Conservation (phyloP, 1,140 invertebrate genomes). For the Oryzaephilus surinamensis region DNA sequence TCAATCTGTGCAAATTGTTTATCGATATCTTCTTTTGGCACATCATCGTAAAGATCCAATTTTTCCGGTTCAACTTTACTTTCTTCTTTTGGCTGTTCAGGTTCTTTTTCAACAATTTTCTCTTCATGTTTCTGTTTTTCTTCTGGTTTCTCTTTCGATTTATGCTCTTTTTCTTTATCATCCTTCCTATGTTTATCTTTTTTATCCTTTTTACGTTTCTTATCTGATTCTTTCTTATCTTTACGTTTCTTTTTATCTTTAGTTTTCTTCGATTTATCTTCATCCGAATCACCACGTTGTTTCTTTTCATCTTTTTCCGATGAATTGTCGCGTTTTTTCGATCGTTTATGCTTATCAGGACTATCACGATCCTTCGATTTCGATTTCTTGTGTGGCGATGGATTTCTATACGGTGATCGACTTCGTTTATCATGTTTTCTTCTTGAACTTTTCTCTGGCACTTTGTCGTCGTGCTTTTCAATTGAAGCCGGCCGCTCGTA, state of each 20-base stretch:
- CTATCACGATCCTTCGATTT: conserved; percentile 33
- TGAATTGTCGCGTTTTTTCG: conserved; percentile 12
- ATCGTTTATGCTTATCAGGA: conserved; percentile 21
- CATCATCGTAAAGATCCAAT: conserved; percentile 32
- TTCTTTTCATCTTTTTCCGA: conserved; percentile 36
- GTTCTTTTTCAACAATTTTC: not conserved
- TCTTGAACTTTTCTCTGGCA: conserved; percentile 9
- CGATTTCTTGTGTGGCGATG: conserved; percentile 15
- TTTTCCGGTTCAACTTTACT: conserved; percentile 12
- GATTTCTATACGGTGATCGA: conserved; percentile 18
- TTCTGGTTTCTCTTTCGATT: conserved; percentile 22
- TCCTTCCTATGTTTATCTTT: conserved; percentile 39
- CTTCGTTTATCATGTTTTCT: conserved; percentile 11
- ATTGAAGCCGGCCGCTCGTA: not conserved
- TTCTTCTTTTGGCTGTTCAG: conserved; percentile 2
- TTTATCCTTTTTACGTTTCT: conserved; percentile 39
- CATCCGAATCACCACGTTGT: conserved; percentile 35
- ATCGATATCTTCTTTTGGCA: conserved; percentile 29
- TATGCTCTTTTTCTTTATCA: conserved; percentile 38
- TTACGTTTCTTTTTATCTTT: conserved; percentile 44
- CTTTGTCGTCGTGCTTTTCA: not conserved
- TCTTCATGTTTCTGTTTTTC: conserved; percentile 4
- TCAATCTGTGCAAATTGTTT: conserved; percentile 29
- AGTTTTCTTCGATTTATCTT: conserved; percentile 39
- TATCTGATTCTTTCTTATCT: conserved; percentile 39